Evolutionary conservation across 2,888 invertebrate species (phyloP), one percentile per base, ranked within the genome.

Genomic region (Epinotia demarniana): DNA sequence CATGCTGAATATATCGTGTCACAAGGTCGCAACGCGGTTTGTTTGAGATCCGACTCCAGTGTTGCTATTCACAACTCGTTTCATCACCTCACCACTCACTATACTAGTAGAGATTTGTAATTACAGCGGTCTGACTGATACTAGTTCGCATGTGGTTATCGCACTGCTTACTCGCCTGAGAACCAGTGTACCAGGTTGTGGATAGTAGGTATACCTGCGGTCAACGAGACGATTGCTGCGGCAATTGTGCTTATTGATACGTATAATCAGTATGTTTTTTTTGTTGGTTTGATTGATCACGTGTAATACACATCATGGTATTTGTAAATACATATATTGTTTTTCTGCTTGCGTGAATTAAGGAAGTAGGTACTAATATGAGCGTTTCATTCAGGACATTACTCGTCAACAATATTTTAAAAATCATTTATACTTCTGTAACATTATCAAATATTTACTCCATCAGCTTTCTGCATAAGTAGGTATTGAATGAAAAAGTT

Each of bases 1-100:
- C 64, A 64, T 64, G 64, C 18, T 43, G 57, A n/a, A 63, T 57
- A 62, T 23, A 27, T 3, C 23, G 58, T 70, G 58, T 57, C 18
- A 71, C 75, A 60, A 75, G 64, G 70, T 53, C 64, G n/a, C 13
- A 19, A n/a, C 33, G 70, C 57, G 75, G 75, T 75, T 58, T 60
- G 60, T 53, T 64, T 71, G 75, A 71, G 64, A 75, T 19, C 63
- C 19, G 74, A 75, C 69, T 70, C 46, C 49, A 53, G n/a, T 53
- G 16, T 2, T 53, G 53, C 8, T 5, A 53, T 53, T 53, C 53
- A 53, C 13, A n/a, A n/a, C n/a, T 53, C 2, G 53, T 6, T 53
- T n/a, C 53, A n/a, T n/a, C 53, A 53, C 53, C 53, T 53, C 53
- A n/a, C n/a, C 53, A n/a, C 53, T 53, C 53, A 53, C 46, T 46